phyloP scores from a whole-genome alignment of 2,113 vertebrate species.

The Atractosteus spatula region DNA sequence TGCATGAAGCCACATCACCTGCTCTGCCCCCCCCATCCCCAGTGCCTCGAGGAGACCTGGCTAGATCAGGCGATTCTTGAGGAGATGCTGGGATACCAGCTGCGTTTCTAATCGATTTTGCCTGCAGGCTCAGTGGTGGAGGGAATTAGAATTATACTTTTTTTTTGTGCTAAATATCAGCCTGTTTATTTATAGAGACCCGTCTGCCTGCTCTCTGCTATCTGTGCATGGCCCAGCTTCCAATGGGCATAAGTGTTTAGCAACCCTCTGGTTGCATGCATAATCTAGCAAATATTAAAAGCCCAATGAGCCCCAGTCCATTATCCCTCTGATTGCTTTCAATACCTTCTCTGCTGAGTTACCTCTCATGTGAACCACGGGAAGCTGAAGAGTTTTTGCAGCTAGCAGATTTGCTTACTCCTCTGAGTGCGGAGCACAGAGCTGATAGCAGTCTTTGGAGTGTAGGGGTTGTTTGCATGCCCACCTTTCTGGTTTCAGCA shows the following conservation, averaged over 20 bases:
- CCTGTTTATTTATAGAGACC: conserved; percentile 19
- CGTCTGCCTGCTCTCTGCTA: conserved; percentile 25
- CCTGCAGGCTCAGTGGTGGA: conserved; percentile 46
- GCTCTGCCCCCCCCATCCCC: conserved; percentile 4
- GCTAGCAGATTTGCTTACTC: not conserved
- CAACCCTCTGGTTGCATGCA: not conserved
- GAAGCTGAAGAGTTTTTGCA: no score
- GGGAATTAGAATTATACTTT: conserved; percentile 30
- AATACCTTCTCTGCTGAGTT: not conserved
- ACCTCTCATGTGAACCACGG: no score
- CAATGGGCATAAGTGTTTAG: not conserved
- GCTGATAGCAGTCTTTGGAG: no score
- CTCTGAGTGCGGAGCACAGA: no score
- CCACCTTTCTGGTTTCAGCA: no score
- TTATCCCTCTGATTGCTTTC: no score
- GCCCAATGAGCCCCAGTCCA: no score
- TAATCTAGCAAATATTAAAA: not conserved
- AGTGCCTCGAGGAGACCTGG: conserved; percentile 30
- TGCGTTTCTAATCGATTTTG: conserved; percentile 64
- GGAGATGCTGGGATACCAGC: conserved; percentile 47
- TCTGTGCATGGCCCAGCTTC: not conserved
- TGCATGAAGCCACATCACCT: conserved; percentile 14
- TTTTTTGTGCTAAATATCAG: not conserved
- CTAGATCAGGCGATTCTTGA: conserved; percentile 36
- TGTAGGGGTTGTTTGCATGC: no score